Evolutionary conservation across 1,140 invertebrate genomes (phyloP), one percentile per base, ranked within the genome.

Genomic region (Aphis craccivora): DNA sequence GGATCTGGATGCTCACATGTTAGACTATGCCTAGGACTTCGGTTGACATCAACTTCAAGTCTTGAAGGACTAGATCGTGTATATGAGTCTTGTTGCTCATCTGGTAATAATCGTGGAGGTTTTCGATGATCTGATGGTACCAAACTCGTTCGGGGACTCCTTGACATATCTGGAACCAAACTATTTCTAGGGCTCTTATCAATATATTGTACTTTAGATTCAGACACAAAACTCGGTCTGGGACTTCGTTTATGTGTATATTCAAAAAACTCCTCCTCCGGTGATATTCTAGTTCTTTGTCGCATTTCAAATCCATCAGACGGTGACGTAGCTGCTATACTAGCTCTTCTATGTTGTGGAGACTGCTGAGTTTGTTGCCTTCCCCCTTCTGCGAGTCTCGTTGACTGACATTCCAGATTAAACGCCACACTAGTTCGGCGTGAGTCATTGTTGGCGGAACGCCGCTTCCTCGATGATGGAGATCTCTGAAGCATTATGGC

Each of bases 101-200:
- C 91, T 22, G 91, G 48, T 30, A 93, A 84, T 37, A 93, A 86
- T 40, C 91, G 91, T 23, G 91, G 91, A 1, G 91, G 76, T 53
- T 93, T 93, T 22, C 91, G 40, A 76, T 89, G 86, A 40, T 93
- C 93, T 11, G 93, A 67, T 43, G 97, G 96, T 25, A 96, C 95
- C 93, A 97, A 95, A 94, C 96, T 97, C 94, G 97, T 96, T 94
- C 97, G 95, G 5, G 96, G 96, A 94, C 96, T 97, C 88, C 95
- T 92, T 40, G 55, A 91, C 76, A 60, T 94, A 55, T 96, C 96
- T 20, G 96, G 96, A 14, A 96, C 96, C 93, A 97, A 95, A 95
- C 96, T 97, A 94, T 97, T 97, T 91, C 97, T 95, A 0, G 96
- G 96, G 95, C 96, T 97, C 48, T 96, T 95, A 94, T 90, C 93